These are phyloP conservation scores for Mustelus asterias DNA, from an alignment of 2,113 vertebrate species.

Conservation along the genomic window DNA sequence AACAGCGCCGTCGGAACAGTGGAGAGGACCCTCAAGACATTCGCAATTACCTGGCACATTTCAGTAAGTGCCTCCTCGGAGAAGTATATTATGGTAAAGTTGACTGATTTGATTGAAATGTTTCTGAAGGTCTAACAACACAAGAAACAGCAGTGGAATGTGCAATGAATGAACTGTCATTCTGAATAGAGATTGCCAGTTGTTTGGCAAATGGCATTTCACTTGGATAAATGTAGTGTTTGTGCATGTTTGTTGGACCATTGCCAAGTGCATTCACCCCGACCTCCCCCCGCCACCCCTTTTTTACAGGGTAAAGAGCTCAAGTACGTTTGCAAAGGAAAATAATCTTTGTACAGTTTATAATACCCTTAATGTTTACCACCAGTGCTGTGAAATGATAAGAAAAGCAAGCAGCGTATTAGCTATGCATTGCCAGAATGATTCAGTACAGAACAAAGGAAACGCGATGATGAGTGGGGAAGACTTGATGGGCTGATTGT, in stretches of 20 bases:
- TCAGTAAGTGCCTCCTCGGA: not conserved
- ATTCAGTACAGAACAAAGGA: not conserved
- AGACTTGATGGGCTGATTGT: not conserved
- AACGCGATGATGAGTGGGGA: not conserved
- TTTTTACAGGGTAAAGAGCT: not conserved
- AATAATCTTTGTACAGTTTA: not conserved
- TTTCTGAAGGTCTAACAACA: not conserved
- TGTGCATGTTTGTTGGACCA: not conserved
- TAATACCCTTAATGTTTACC: not conserved
- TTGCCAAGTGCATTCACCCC: not conserved
- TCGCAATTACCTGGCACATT: not conserved
- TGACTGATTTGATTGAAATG: not conserved
- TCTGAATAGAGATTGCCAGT: not conserved
- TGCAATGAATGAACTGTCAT: constrained; percentile 11
- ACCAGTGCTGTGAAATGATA: not conserved
- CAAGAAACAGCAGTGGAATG: not conserved
- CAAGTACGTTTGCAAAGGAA: not conserved
- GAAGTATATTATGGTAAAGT: not conserved
- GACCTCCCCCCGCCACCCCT: no score
- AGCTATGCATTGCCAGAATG: not conserved
- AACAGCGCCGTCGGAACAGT: not conserved
- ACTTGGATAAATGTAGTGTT: not conserved
- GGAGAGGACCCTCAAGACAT: not conserved
- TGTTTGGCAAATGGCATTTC: not conserved
- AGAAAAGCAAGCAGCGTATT: not conserved